These are phyloP conservation scores for Sorex maritimensis DNA, from an alignment of 2,797 vertebrate species.

Conservation along the genomic window DNA sequence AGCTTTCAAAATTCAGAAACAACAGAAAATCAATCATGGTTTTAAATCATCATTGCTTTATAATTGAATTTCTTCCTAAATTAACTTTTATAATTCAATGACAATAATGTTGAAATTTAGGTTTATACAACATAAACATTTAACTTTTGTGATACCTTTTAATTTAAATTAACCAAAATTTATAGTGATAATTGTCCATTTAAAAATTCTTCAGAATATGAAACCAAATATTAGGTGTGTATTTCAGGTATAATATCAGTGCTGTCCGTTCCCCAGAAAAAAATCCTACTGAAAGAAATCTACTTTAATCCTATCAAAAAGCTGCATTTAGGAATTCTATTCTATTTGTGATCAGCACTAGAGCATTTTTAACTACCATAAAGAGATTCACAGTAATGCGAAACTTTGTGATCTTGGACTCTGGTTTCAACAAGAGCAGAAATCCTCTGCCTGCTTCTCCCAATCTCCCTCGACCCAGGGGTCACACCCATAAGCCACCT, in stretches of 20 bases:
- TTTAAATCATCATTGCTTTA: not conserved
- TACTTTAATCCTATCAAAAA: not conserved
- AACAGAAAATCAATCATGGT: not conserved
- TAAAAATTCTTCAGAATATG: constrained; percentile 19
- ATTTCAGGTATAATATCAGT: constrained; percentile 18
- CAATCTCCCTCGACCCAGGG: no score
- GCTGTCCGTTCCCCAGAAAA: not conserved
- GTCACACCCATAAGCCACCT: no score
- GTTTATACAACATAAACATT: not conserved
- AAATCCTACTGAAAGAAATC: not conserved
- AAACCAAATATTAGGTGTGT: not conserved
- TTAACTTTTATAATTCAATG: not conserved
- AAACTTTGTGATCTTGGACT: no score
- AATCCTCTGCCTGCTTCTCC: no score
- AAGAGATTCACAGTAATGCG: not conserved
- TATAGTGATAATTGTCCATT: not conserved
- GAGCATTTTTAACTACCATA: not conserved
- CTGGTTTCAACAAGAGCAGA: no score
- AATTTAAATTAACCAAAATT: constrained; percentile 53
- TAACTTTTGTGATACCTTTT: not conserved
- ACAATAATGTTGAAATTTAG: not conserved
- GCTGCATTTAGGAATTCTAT: not conserved
- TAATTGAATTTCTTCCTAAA: constrained; percentile 49
- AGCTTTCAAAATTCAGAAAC: constrained; percentile 45
- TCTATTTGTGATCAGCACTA: not conserved